A percentile compares a stretch with the other conserved stretches of the same genome.
Evolutionary conservation across 2,888 invertebrate species (phyloP).

Genomic region (Papilio protenor): DNA sequence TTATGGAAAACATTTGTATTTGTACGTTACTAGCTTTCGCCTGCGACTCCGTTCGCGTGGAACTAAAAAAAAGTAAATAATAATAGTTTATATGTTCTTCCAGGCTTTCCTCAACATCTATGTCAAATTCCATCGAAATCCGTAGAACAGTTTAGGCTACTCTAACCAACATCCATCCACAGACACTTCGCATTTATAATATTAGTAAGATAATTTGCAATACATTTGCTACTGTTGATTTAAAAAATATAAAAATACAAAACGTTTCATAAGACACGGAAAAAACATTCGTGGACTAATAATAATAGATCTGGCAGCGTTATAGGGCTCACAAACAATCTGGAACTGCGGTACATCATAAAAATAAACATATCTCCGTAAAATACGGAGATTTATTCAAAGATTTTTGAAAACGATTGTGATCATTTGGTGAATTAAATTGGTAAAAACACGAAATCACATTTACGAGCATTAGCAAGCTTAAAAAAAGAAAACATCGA

Average conservation of each 20-base stretch:
- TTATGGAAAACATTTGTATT: neutral
- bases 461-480: neutral
- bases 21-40: too few relatives aligned
- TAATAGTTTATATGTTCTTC: too few relatives aligned
- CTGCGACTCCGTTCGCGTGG: too few relatives aligned
- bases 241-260: constrained; percentile 10
- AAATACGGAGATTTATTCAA: neutral
- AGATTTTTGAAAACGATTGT: neutral
- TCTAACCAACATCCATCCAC: too few relatives aligned
- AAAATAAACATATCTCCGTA: constrained; percentile 3
- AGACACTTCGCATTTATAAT: too few relatives aligned
- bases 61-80: too few relatives aligned
- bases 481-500: neutral
- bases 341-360: constrained; percentile 9
- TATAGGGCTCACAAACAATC: constrained; percentile 30
- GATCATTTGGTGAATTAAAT: neutral
- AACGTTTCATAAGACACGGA: constrained; percentile 23
- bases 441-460: neutral
- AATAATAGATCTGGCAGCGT: constrained; percentile 37
- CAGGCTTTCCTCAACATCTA: too few relatives aligned
- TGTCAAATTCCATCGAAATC: too few relatives aligned
- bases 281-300: constrained; percentile 16
- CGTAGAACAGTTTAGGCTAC: too few relatives aligned
- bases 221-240: neutral
- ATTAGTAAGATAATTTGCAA: too few relatives aligned